phyloP scores from a whole-genome alignment of 2,113 vertebrate species.

The Alouatta palliata region DNA sequence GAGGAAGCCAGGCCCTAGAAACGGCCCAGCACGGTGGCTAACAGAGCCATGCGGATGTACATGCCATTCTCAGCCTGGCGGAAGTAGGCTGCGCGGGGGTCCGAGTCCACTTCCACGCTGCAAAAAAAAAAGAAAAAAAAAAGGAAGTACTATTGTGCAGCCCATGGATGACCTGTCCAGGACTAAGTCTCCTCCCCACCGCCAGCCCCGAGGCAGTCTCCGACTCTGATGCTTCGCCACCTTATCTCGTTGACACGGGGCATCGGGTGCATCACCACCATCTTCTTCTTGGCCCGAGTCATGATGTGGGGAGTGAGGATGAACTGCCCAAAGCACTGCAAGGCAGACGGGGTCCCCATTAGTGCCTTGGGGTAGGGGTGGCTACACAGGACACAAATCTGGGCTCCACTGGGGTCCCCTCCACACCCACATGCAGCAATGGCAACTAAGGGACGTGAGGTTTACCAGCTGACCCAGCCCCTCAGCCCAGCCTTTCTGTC shows the following conservation, averaged over 20 bases:
- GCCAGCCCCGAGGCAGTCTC: not conserved
- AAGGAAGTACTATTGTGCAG: not conserved
- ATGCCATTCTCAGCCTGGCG: conserved; percentile 98
- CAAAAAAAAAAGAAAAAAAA: not conserved
- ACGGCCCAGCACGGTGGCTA: conserved; percentile 93
- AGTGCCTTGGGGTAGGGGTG: not conserved
- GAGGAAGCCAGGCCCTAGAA: conserved; percentile 70
- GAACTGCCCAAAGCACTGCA: conserved; percentile 96
- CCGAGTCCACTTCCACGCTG: conserved; percentile 95
- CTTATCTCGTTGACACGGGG: conserved; percentile 98
- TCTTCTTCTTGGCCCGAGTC: conserved; percentile 97
- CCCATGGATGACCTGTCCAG: fast-evolving
- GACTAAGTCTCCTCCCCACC: not conserved
- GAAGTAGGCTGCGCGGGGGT: conserved; percentile 96
- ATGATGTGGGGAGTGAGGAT: conserved; percentile 98
- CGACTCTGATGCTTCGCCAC: conserved; percentile 61
- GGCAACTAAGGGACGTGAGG: not conserved
- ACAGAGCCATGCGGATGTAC: conserved; percentile 97
- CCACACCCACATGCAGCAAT: not conserved
- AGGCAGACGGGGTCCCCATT: not conserved
- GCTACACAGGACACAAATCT: not conserved
- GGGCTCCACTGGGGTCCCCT: fast-evolving
- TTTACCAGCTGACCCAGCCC: not conserved
- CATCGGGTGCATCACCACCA: conserved; percentile 99
- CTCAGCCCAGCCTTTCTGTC: not conserved